A percentile compares a stretch with the other conserved stretches of the same genome.
Conservation (phyloP, 2,797 vertebrate genomes). For the Dendrocincla fuliginosa region DNA sequence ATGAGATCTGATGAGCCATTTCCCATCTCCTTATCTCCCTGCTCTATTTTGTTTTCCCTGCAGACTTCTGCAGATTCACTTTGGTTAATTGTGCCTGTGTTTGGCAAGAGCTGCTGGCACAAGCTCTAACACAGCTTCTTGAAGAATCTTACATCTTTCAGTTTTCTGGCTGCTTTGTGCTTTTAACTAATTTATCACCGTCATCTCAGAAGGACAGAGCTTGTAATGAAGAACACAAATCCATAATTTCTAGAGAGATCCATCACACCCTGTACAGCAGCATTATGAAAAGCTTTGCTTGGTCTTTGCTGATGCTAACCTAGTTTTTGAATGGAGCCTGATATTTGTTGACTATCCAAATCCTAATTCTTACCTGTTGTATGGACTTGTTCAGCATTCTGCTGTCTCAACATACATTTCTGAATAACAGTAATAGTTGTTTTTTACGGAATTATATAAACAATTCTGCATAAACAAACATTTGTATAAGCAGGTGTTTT, state of each 20-base stretch:
- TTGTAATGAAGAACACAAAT: neutral
- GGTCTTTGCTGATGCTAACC: neutral
- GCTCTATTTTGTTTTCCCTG: neutral
- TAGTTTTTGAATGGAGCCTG: neutral
- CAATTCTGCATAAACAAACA: neutral
- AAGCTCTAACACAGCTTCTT: neutral
- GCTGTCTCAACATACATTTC: neutral
- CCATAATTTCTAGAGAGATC: neutral
- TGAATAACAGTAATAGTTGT: neutral
- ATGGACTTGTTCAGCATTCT: neutral
- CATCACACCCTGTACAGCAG: neutral
- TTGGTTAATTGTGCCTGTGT: constrained; percentile 44
- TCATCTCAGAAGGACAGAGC: neutral
- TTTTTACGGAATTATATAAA: neutral
- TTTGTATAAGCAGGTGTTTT: neutral
- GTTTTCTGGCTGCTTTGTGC: neutral
- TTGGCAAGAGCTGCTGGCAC: constrained; percentile 41
- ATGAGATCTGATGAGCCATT: neutral
- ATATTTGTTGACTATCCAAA: neutral
- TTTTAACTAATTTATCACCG: constrained; percentile 47
- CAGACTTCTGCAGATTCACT: constrained; percentile 25
- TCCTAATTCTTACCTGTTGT: neutral
- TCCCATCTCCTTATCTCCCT: neutral
- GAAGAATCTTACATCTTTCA: neutral
- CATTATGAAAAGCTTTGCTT: neutral